A percentile compares a stretch with the other conserved stretches of the same genome.
Evolutionary conservation across 2,888 invertebrate genomes (phyloP).

Genomic region (Pristionchus mayeri): DNA sequence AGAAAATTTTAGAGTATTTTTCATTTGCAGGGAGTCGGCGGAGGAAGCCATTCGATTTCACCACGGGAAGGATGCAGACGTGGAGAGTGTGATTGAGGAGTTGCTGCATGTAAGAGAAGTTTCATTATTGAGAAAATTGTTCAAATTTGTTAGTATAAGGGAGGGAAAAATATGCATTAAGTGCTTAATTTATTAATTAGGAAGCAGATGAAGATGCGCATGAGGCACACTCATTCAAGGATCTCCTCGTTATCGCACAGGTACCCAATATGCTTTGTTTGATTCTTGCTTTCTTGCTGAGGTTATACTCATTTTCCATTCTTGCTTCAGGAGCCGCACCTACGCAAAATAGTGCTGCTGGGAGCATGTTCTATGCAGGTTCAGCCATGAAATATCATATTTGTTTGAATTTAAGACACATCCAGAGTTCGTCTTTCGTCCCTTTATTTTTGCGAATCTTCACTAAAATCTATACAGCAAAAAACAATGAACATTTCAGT

Average conservation of each 20-base stretch:
- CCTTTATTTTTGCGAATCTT: neutral
- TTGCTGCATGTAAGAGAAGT: too few species aligned
- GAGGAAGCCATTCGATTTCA: too few species aligned
- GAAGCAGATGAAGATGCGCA: constrained; percentile 41
- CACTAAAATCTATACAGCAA: neutral
- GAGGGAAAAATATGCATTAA: too few species aligned
- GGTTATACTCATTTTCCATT: neutral
- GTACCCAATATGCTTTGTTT: neutral
- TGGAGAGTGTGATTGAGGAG: too few species aligned
- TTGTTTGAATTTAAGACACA: too few species aligned
- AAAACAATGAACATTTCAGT: neutral
- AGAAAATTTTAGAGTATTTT: too few species aligned
- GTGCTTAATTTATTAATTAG: neutral
- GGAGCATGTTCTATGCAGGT: constrained; percentile 56
- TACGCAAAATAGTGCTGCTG: constrained; percentile 62
- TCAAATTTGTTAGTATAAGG: too few species aligned
- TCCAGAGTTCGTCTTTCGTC: too few species aligned
- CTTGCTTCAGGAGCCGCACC: constrained; percentile 53
- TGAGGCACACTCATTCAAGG: constrained; percentile 5
- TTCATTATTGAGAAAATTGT: too few species aligned
- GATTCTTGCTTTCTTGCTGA: too few species aligned
- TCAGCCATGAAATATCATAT: neutral
- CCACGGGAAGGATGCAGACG: too few species aligned
- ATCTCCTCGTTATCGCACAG: neutral
- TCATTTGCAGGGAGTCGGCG: too few species aligned